Evolutionary conservation across 2,888 invertebrate genomes (phyloP).

Genomic region (Cylindroiulus punctatus): DNA sequence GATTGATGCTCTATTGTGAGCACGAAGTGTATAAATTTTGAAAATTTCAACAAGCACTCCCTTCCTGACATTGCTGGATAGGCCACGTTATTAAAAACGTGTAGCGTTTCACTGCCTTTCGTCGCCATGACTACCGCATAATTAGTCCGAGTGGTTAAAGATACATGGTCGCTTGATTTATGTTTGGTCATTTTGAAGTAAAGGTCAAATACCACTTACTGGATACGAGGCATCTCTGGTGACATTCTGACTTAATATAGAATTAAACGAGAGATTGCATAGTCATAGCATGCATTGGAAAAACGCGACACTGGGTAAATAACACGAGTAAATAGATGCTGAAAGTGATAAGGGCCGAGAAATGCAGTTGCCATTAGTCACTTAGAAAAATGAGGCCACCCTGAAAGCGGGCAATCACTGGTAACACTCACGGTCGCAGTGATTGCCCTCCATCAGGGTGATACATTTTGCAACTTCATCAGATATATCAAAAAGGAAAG

Average conservation of each 20-base stretch:
- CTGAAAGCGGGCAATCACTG: background rate
- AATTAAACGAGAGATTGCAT: background rate
- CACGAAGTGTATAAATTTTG: background rate
- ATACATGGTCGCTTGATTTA: conserved; percentile 24
- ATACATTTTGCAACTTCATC: background rate
- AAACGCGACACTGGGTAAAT: background rate
- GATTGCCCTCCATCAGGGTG: background rate
- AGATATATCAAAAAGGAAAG: background rate
- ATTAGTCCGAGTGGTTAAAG: background rate
- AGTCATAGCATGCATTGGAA: background rate
- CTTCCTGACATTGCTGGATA: background rate
- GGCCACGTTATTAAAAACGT: background rate
- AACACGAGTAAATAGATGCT: background rate
- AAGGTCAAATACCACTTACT: background rate
- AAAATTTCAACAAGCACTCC: background rate
- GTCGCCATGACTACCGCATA: background rate
- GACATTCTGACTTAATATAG: background rate
- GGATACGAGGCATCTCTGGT: background rate
- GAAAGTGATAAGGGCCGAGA: background rate
- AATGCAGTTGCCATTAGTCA: background rate
- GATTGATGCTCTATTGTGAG: too few relatives aligned
- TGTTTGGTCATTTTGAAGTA: conserved; percentile 15
- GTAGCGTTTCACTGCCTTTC: background rate
- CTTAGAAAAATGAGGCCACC: background rate
- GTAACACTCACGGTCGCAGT: background rate